These are phyloP conservation scores for Trichacis sp. DNA, from an alignment of 2,888 invertebrate genomes.

Conservation along the genomic window DNA sequence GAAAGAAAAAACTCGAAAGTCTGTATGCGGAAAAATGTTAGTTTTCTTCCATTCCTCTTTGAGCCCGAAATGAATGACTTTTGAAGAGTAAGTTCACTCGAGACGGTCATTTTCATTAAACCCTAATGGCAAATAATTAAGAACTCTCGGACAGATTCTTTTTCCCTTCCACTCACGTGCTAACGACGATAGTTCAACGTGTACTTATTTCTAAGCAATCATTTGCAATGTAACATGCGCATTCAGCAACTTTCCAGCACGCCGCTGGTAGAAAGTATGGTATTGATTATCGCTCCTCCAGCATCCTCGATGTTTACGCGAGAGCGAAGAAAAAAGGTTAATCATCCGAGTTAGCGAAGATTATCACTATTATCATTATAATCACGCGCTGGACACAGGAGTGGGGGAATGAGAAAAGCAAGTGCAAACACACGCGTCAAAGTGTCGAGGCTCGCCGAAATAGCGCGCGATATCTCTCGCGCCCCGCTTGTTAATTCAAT, in stretches of 20 bases:
- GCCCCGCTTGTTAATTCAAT: conserved; percentile 36
- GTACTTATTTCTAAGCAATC: conserved; percentile 26
- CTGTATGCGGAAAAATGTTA: no score
- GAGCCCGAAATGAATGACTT: no score
- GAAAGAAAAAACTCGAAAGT: no score
- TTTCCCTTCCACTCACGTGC: conserved; percentile 14
- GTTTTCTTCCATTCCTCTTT: no score
- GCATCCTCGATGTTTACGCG: conserved; percentile 12
- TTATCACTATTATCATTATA: not conserved
- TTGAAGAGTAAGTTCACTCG: no score
- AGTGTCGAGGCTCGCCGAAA: not conserved
- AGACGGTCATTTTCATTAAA: no score
- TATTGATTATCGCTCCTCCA: conserved; percentile 30
- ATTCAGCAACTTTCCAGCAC: conserved; percentile 37
- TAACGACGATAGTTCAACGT: conserved; percentile 25
- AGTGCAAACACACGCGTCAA: no score
- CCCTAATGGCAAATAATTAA: no score
- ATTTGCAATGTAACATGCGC: conserved; percentile 24
- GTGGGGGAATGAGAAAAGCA: no score
- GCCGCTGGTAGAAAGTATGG: conserved; percentile 28
- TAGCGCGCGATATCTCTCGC: not conserved
- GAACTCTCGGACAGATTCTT: no score
- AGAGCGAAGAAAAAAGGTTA: conserved; percentile 16
- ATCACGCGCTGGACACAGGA: not conserved
- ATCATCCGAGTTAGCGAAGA: not conserved